Base-by-base conservation (phyloP, 1,140 invertebrate genomes). In the Hestina assimilis region DNA sequence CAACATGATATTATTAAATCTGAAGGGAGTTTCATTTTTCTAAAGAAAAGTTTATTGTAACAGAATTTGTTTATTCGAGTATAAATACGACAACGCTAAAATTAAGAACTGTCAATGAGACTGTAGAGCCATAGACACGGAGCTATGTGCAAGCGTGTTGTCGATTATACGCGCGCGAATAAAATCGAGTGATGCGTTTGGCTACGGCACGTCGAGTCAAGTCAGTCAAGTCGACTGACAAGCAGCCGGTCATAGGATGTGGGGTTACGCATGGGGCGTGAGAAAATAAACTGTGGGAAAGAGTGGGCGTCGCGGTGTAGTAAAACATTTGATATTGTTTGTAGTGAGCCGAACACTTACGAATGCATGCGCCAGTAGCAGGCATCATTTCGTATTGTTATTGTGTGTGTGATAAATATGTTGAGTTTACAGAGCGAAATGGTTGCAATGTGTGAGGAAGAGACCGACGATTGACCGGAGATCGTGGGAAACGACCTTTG, bases 271-370 rank as follows among this genome's bases (percentile, higher is more conserved):
- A 90, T 90, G 91, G 92, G 92, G 92, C 92, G 92, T 93, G 92
- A 92, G 92, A 93, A 93, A 93, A 92, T 91, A 91, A 91, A 91
- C 91, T 93, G 92, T 93, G 92, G 92, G 92, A 93, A 93, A 93
- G 91, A 93, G 92, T 93, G 92, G 92, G 92, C 92, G 92, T 91
- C 90, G 89, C 90, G 88, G 88, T 79, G 75, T 89, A 90, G 89
- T 90, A 89, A 89, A 89, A 89, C 89, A 89, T 89, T 90, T 90
- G 87, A 89, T 90, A 87, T 70, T 83, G 82, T 85, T 72, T 83
- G 81, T 85, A 84, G 81, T 87, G 78, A 84, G 79, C 71, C 74
- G 68, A 79, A 82, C 75, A 84, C 79, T 82, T 82, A 82, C 73
- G 68, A 73, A 76, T 71, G 69, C 62, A 71, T 70, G 60, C 69